phyloP scores from a whole-genome alignment of 2,113 vertebrate genomes.

The Planiliza haematocheilus region DNA sequence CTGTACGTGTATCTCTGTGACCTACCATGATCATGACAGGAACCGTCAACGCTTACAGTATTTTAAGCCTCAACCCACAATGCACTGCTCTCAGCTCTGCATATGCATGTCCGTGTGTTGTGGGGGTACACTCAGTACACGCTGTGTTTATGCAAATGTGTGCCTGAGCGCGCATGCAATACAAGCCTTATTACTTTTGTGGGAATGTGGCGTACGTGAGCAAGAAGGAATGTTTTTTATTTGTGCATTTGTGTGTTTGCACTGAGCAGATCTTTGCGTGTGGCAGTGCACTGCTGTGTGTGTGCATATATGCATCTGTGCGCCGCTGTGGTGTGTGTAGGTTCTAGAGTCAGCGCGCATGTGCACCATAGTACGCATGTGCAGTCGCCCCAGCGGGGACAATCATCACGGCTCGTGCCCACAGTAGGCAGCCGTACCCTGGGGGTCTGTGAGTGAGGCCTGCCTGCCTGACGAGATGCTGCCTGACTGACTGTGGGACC shows the following conservation, averaged over 20 bases:
- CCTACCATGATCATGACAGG: conserved; percentile 54
- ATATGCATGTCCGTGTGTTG: conserved; percentile 23
- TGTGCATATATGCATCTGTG: conserved; percentile 41
- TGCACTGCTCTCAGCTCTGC: conserved; percentile 64
- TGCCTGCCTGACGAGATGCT: conserved; percentile 82
- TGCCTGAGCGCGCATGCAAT: conserved; percentile 45
- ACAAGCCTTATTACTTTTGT: conserved; percentile 32
- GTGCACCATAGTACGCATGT: conserved; percentile 65
- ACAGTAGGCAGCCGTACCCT: conserved; percentile 80
- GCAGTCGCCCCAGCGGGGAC: conserved; percentile 72
- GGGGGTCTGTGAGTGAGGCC: conserved; percentile 80
- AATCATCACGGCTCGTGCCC: conserved; percentile 84
- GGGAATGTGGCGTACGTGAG: conserved; percentile 7
- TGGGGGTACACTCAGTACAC: conserved; percentile 28
- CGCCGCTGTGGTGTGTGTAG: conserved; percentile 19
- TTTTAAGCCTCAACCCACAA: conserved; percentile 72
- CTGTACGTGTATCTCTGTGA: conserved; percentile 34
- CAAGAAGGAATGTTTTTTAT: background rate
- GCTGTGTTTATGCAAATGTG: conserved; percentile 53
- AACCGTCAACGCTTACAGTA: conserved; percentile 56
- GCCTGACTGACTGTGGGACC: conserved; percentile 82
- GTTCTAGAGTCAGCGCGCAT: conserved; percentile 44
- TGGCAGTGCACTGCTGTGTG: conserved; percentile 10
- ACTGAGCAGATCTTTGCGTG: conserved; percentile 12
- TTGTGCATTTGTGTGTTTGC: background rate